Evolutionary conservation across 1,140 invertebrate species (phyloP), one percentile per base, ranked within the genome.

Genomic region (Leptonema lineaticorne): DNA sequence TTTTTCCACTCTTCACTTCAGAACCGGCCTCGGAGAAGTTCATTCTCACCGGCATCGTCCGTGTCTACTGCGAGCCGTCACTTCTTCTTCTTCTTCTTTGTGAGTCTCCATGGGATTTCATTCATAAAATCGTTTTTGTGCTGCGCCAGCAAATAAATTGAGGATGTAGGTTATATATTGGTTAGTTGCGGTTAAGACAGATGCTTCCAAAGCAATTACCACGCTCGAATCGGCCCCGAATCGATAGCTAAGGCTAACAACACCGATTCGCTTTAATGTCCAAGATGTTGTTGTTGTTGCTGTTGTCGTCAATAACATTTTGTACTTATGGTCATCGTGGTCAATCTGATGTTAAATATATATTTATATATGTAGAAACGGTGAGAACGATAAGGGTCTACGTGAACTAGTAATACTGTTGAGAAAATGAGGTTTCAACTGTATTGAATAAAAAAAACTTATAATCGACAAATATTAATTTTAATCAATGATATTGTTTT

Each of bases 61-160:
- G 46, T 16, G 64, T 64, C 57, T n/a, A 30, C 8, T 18, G 22
- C 64, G 56, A 66, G 30, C n/a, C 67, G 64, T n/a, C n/a, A n/a
- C n/a, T n/a, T 71, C 60, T 71, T 71, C 69, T 71, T 69, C 41
- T 45, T 28, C 45, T n/a, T 56, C 70, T 71, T 71, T 69, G 70
- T 71, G 20, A 4, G 20, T 62, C 62, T 68, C 67, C 62, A 69
- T 67, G 70, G 56, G 64, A 67, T 67, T 71, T 72, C 70, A 72
- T 72, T 72, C 70, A 72, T 72, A 72, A 72, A 72, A 72, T 72
- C 70, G 67, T 24, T 69, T 72, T 68, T 72, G 37, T 72, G 37
- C 63, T 58, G 53, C 50, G 18, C 57, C 57, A 48, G 67, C 67
- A 69, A 72, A 72, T 72, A 72, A 72, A 72, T 72, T 72, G 70